Evolutionary conservation across 2,797 vertebrate species (phyloP).

Genomic region (Arrhamphus sclerolepis): DNA sequence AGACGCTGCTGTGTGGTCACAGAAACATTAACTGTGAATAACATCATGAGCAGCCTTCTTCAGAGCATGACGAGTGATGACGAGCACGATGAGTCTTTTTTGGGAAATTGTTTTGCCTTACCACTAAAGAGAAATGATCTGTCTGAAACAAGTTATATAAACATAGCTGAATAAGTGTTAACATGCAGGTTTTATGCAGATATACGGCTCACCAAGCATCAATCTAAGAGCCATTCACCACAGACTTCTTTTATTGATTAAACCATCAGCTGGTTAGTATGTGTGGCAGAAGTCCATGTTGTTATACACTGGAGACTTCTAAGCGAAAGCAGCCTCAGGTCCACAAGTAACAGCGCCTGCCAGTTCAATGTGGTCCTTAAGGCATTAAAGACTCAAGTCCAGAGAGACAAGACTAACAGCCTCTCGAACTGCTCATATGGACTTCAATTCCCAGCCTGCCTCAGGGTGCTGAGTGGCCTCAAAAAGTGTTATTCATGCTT

Average conservation of each 20-base stretch:
- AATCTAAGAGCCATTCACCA: conserved; percentile 25
- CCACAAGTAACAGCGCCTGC: conserved; percentile 29
- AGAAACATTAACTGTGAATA: conserved; percentile 45
- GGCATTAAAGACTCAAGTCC: conserved; percentile 40
- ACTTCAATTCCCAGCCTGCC: conserved; percentile 69
- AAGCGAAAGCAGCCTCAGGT: conserved; percentile 24
- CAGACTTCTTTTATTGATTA: conserved; percentile 34
- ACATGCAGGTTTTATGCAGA: conserved; percentile 4
- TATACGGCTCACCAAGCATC: conserved; percentile 25
- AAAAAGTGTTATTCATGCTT: conserved; percentile 48
- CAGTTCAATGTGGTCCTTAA: conserved; percentile 37
- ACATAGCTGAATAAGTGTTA: not conserved
- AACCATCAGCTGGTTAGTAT: conserved; percentile 16
- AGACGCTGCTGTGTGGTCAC: conserved; percentile 49
- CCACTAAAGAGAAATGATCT: not conserved
- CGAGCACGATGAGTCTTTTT: conserved; percentile 27
- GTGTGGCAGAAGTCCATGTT: conserved; percentile 16
- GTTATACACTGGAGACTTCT: conserved; percentile 33
- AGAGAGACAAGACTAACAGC: conserved; percentile 33
- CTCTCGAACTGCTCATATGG: conserved; percentile 48
- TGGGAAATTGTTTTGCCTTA: conserved; percentile 34
- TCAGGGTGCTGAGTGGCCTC: conserved; percentile 57
- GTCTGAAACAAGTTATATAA: conserved; percentile 46
- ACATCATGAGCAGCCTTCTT: conserved; percentile 54
- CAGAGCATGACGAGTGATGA: conserved; percentile 38